Conservation (phyloP, 35 echinoderm and acorn worm species). For the Lytechinus variegatus region DNA sequence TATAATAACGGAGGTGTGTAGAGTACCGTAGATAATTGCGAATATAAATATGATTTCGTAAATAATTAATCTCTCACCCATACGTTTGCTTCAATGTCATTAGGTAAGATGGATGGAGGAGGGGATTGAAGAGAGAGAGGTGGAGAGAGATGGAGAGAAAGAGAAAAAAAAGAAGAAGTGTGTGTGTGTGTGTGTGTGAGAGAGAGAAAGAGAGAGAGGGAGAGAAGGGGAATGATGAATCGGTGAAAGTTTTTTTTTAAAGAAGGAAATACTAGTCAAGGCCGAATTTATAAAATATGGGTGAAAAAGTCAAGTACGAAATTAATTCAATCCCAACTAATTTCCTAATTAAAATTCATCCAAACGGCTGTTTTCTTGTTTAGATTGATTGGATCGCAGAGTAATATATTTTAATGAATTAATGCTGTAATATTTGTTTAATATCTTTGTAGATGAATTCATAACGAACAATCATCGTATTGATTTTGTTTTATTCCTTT, state of each 20-base stretch:
- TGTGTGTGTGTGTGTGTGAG: too few relatives aligned
- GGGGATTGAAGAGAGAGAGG: background rate
- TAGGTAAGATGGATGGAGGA: background rate
- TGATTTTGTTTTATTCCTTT: background rate
- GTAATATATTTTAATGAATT: background rate
- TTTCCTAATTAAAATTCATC: conserved; percentile 6
- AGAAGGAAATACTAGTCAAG: background rate
- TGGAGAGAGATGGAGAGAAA: background rate
- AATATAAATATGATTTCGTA: conserved; percentile 44
- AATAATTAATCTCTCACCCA: conserved; percentile 31
- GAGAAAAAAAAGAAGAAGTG: background rate
- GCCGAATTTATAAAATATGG: background rate
- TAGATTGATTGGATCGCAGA: background rate
- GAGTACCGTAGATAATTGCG: conserved; percentile 39
- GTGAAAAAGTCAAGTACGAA: background rate
- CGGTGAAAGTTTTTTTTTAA: background rate
- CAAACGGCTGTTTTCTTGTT: background rate
- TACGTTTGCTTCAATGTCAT: background rate
- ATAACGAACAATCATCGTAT: background rate
- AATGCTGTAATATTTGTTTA: background rate
- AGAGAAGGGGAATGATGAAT: background rate
- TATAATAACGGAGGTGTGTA: conserved; percentile 13
- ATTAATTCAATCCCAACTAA: background rate
- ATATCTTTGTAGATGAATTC: background rate
- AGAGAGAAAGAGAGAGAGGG: background rate